Base-by-base conservation (phyloP, 2,797 vertebrate species). In the Microctenopoma steveboyesi region DNA sequence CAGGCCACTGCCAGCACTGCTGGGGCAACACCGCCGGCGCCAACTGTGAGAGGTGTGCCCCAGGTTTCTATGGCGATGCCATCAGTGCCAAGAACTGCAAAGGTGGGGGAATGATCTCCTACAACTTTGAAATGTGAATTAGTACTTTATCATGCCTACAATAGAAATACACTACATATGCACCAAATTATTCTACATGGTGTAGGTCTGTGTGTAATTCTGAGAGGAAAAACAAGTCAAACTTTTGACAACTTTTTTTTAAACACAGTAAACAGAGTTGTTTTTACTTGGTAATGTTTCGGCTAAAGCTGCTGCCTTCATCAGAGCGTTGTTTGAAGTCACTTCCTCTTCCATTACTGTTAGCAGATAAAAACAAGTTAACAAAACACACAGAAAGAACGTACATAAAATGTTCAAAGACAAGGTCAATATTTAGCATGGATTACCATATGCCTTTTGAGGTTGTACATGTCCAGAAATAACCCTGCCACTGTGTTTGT, bases 11-110 rank as follows among this genome's bases (percentile, higher is more conserved):
- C 58, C 94, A 95, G 77, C 95, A 96, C 69, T 99, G 98, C 88
- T 94, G 97, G 91, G 93, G 75, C 13, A 93, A 98, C 89, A 98
- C 96, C 0, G 94, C 92, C 0, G 98, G 98, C 0, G 93, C 94
- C 87, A 94, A 94, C 59, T 99, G 98, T 3, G 96, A 99, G 55
- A 92, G 57, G n/a, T 99, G 98, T 0, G 94, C 96, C 2, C 92
- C 94, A 0, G 96, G 97, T 58, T 98, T 95, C 92, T 95, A 95
- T 0, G 97, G 98, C 0, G 96, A 98, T 0, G 97, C 98, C 89
- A 94, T 93, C 88, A 69, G 69, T 0, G 91, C 96, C 73, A 98
- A 97, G 87, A 91, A 96, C 84, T 99, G 98, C 88, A 94, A 84
- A 94, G 97, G 98, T 99, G 92, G 18, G 85, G 37, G 30, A 27